Evolutionary conservation across 2,888 invertebrate species (phyloP), one percentile per base, ranked within the genome.

Genomic region (Mimumesa dahlbomi): DNA sequence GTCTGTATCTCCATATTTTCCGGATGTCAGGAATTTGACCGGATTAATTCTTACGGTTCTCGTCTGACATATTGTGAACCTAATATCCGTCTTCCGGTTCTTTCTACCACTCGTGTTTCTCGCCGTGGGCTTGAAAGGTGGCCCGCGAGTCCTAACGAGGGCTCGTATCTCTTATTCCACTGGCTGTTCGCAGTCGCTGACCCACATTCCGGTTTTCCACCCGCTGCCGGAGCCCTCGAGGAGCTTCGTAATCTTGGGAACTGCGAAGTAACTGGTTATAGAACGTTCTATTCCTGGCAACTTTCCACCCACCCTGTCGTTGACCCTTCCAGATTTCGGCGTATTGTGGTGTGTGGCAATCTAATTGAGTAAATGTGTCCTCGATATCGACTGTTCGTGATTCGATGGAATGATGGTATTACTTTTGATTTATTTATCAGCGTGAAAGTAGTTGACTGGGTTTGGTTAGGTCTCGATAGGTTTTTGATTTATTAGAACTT

Each of bases 121-220:
- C 25, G 43, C 29, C n/a, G 19, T 3, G 36, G 53, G 48, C 66
- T 65, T 57, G 50, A 72, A 65, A 73, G 59, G 52, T 50, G 40
- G 43, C 56, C 40, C 43, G 36, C 19, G 42, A 49, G 62, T 57
- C 43, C 69, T 75, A 78, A 81, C 68, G 67, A 66, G 67, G 66
- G 63, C 63, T 63, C 53, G 57, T 73, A 69, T 54, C 61, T 62
- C 54, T 38, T 29, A 21, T 61, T 64, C 62, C 54, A 25, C 59
- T 36, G 34, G 48, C 25, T 62, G 67, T 67, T 53, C 22, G 22
- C 49, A 66, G 62, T 67, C 46, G 61, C 64, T 82, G 82, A 82
- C 82, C 82, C 59, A 82, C 66, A 81, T 82, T 77, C 71, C 43
- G 48, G 16, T 50, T 70, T 69, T 62, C 74, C 74, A 64, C 74